Evolutionary conservation across 2,113 vertebrate genomes (phyloP).

Genomic region (Phalacrocorax pelagicus): DNA sequence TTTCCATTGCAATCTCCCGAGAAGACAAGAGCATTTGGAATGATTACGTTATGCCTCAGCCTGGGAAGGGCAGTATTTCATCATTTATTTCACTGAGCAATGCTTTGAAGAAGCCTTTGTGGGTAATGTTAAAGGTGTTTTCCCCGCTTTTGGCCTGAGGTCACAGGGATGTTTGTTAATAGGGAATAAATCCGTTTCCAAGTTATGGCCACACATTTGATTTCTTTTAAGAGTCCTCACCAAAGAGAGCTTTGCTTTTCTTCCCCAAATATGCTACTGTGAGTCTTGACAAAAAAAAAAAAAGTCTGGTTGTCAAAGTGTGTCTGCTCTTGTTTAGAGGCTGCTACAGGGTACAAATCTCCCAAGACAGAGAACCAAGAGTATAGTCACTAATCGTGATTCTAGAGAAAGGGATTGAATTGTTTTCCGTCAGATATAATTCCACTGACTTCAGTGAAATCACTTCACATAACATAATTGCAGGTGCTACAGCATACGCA

Average conservation of each 20-base stretch:
- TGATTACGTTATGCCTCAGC: background rate
- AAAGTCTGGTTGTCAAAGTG: background rate
- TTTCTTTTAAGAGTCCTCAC: background rate
- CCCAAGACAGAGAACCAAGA: background rate
- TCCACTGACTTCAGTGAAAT: background rate
- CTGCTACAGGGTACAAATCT: background rate
- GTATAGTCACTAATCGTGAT: background rate
- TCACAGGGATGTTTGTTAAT: background rate
- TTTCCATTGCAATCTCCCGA: background rate
- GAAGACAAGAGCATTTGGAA: background rate
- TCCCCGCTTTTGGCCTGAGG: background rate
- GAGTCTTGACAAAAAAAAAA: conserved; percentile 1
- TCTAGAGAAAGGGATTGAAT: background rate
- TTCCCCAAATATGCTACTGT: background rate
- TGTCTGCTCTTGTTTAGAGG: background rate
- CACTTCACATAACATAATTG: background rate
- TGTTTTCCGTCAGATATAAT: background rate
- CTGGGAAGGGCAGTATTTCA: conserved; percentile 50
- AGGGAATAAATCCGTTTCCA: background rate
- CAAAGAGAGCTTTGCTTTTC: background rate
- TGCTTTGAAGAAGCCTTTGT: conserved; percentile 40
- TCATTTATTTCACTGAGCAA: conserved; percentile 9
- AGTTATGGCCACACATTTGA: background rate
- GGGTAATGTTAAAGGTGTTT: conserved; percentile 23
- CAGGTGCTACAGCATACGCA: fast-evolving